These are phyloP conservation scores for Cynodonichthys magdalenae DNA, from an alignment of 2,797 vertebrate species.

Conservation along the genomic window DNA sequence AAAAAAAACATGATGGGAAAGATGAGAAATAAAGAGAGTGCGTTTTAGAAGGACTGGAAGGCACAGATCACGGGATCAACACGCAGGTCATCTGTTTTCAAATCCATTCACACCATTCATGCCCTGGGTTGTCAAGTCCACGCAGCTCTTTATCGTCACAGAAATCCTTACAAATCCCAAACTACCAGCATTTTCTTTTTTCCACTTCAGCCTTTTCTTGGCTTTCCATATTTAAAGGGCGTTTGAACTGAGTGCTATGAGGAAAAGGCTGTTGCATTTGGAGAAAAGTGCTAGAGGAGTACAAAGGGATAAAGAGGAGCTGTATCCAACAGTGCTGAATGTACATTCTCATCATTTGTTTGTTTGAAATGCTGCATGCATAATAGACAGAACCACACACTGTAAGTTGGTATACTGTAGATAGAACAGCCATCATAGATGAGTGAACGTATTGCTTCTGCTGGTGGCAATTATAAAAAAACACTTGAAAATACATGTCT, in stretches of 20 bases:
- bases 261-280: conserved; percentile 65
- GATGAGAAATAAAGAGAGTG: conserved; percentile 66
- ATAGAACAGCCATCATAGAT: not conserved
- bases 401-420: not conserved
- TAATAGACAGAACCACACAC: not conserved
- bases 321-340: conserved; percentile 31
- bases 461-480: not conserved
- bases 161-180: conserved; percentile 11
- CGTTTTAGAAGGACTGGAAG: conserved; percentile 72
- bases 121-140: conserved; percentile 73
- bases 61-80: conserved; percentile 88
- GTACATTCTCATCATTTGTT: conserved; percentile 21
- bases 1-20: conserved; percentile 51
- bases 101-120: conserved; percentile 83
- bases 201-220: conserved; percentile 42
- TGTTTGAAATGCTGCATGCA: conserved; percentile 3
- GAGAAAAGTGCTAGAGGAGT: conserved; percentile 32
- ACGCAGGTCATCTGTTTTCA: conserved; percentile 89
- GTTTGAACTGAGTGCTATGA: conserved; percentile 61
- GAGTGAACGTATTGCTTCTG: not conserved
- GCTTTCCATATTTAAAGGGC: conserved; percentile 72
- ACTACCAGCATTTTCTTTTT: conserved; percentile 53
- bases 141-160: conserved; percentile 30
- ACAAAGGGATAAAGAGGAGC: conserved; percentile 29
- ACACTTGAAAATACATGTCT: too few species aligned